Conservation (phyloP, 2,797 vertebrate genomes). For the Neosalanx taihuensis region DNA sequence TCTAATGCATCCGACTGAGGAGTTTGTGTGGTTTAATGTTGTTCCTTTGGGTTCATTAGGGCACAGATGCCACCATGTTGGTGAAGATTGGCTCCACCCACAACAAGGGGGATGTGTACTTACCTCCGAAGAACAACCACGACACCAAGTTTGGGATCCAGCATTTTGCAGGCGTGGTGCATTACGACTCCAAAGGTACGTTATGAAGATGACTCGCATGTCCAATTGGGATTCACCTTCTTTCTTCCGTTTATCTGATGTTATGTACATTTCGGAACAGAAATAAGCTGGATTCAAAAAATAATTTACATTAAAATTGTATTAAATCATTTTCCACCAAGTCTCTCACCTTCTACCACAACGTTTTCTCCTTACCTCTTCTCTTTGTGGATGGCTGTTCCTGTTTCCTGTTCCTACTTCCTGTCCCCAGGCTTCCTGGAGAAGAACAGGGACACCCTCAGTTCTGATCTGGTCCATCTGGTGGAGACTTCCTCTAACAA, state of each 20-base stretch:
- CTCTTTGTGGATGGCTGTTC: too few species aligned
- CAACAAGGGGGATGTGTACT: constrained; percentile 77
- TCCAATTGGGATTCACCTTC: background rate
- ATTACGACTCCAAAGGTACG: constrained; percentile 88
- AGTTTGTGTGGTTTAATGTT: constrained; percentile 2
- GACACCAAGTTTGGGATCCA: constrained; percentile 86
- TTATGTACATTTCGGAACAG: too few species aligned
- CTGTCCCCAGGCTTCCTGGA: constrained; percentile 64
- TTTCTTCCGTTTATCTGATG: too few species aligned
- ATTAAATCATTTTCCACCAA: too few species aligned
- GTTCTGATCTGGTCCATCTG: constrained; percentile 68
- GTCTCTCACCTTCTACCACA: too few species aligned
- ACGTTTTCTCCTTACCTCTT: too few species aligned
- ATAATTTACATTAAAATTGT: too few species aligned
- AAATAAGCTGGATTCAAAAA: too few species aligned
- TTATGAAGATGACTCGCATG: background rate
- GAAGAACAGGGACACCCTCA: constrained; percentile 78
- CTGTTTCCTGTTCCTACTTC: background rate
- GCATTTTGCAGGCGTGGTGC: constrained; percentile 91
- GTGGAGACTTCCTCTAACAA: constrained; percentile 74
- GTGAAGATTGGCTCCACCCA: constrained; percentile 84
- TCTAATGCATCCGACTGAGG: background rate
- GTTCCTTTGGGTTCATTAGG: constrained; percentile 66
- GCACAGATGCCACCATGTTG: constrained; percentile 89
- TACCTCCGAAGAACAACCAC: constrained; percentile 82